Evolutionary conservation across 2,888 invertebrate species (phyloP).

Genomic region (Amblyjoppa proteus): DNA sequence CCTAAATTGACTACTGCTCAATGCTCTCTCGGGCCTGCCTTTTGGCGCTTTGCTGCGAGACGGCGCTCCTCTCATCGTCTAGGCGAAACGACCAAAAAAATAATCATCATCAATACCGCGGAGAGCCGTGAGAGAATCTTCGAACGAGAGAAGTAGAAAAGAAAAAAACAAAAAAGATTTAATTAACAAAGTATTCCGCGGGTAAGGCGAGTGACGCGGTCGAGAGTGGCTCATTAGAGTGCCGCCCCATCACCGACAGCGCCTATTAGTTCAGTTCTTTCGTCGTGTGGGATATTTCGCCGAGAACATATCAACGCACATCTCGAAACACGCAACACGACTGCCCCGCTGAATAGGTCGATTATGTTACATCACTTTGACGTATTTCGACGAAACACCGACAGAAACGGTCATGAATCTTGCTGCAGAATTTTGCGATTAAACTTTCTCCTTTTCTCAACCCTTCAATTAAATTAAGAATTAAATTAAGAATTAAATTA

Average conservation of each 20-base stretch:
- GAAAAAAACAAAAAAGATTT: slow-evolving; percentile 43
- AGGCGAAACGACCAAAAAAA: slow-evolving; percentile 17
- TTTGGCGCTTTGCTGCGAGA: not conserved
- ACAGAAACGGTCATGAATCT: slow-evolving; percentile 6
- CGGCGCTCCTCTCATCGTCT: slow-evolving; percentile 15
- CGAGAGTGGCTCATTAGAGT: slow-evolving; percentile 68
- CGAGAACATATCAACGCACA: slow-evolving; percentile 42
- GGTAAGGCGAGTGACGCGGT: slow-evolving; percentile 64
- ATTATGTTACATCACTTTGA: slow-evolving; percentile 48
- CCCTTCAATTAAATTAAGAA: too few relatives aligned
- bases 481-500: too few relatives aligned
- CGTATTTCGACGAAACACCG: slow-evolving; percentile 11
- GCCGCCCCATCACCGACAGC: slow-evolving; percentile 52
- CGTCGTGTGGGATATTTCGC: slow-evolving; percentile 48
- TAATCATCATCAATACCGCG: slow-evolving; percentile 63
- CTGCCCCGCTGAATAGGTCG: slow-evolving; percentile 27
- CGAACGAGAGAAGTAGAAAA: slow-evolving; percentile 7
- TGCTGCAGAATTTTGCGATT: not conserved
- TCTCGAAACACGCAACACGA: slow-evolving; percentile 43
- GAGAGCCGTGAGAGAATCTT: slow-evolving; percentile 31
- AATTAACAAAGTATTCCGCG: slow-evolving; percentile 69
- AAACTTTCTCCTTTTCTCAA: not conserved
- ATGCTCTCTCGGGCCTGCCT: not conserved
- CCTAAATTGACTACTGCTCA: slow-evolving; percentile 37
- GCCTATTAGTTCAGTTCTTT: slow-evolving; percentile 56